Evolutionary conservation across 2,888 invertebrate genomes (phyloP), one percentile per base, ranked within the genome.

Genomic region (Mellilla xanthometata): DNA sequence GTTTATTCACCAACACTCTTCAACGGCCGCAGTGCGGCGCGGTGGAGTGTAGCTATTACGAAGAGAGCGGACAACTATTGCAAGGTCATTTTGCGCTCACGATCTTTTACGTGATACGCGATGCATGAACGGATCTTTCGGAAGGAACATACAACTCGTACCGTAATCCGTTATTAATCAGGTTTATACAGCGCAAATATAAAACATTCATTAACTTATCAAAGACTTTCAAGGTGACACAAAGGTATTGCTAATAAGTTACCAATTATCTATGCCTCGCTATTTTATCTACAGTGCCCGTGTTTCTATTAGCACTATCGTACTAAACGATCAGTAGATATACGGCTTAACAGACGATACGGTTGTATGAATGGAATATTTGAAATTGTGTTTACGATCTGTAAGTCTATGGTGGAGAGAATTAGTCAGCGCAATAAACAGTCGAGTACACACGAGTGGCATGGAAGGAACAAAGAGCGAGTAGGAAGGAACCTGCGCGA

Each of bases 291-390:
- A 22, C 22, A 32, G 41, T 29, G 54, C 57, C 63, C 49, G 61
- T 56, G 49, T 40, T 52, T 40, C 39, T 39, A 64, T 65, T 68
- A 68, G 45, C 68, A 56, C 48, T 39, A 49, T 59, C 44, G 47
- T 60, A 56, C 47, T 64, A 64, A 70, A 57, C 38, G 48, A 52
- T 54, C 24, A 3, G 62, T 39, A 46, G 7, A 62, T 39, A 46
- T 54, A 49, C 58, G 61, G 57, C 54, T 62, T 61, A 63, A 64
- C 62, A 63, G 65, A 63, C 56, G 49, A 31, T 36, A 43, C 35
- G 48, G 39, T 51, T 51, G 59, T 58, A 68, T 73, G 72, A 82
- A 77, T 76, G 76, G 71, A 75, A 68, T 65, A 70, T 74, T 71
- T 70, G 69, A 71, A 74, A 76, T 73, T 74, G 73, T 52, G 26